These are phyloP conservation scores for Odontamblyopus lacepedii DNA, from an alignment of 2,797 vertebrate species.

Conservation along the genomic window DNA sequence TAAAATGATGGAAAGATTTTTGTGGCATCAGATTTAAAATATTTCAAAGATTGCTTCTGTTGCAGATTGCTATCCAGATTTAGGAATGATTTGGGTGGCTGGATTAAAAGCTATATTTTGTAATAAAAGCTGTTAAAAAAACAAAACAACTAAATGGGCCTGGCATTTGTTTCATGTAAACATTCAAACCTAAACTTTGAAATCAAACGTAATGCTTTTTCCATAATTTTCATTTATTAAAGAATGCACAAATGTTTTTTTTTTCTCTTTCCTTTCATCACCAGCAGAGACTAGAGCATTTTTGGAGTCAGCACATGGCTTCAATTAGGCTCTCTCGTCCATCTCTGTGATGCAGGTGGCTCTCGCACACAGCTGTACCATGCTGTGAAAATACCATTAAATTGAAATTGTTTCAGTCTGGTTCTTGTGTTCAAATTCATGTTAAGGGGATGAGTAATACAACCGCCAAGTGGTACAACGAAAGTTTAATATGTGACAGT, in stretches of 20 bases:
- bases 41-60: background rate
- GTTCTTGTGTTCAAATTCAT: slow-evolving; percentile 26
- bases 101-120: background rate
- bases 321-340: slow-evolving; percentile 63
- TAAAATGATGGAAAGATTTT: background rate
- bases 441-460: slow-evolving; percentile 30
- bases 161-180: slow-evolving; percentile 37
- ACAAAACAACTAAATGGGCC: background rate
- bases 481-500: slow-evolving; percentile 11
- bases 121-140: background rate
- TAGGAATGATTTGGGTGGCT: background rate
- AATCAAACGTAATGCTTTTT: slow-evolving; percentile 37
- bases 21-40: background rate
- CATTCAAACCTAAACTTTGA: slow-evolving; percentile 36
- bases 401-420: slow-evolving; percentile 65
- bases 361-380: slow-evolving; percentile 45
- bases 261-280: slow-evolving; percentile 44
- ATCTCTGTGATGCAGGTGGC: slow-evolving; percentile 70
- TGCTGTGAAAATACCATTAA: slow-evolving; percentile 70
- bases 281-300: slow-evolving; percentile 56
- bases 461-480: slow-evolving; percentile 29
- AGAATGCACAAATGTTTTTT: slow-evolving; percentile 32
- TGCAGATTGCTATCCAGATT: background rate
- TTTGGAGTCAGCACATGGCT: slow-evolving; percentile 57
- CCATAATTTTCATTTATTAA: slow-evolving; percentile 46